Percentiles rank a stretch among this genome's conserved stretches.
Conservation (phyloP, 2,113 vertebrate species). For the Rhinolophus sinicus region DNA sequence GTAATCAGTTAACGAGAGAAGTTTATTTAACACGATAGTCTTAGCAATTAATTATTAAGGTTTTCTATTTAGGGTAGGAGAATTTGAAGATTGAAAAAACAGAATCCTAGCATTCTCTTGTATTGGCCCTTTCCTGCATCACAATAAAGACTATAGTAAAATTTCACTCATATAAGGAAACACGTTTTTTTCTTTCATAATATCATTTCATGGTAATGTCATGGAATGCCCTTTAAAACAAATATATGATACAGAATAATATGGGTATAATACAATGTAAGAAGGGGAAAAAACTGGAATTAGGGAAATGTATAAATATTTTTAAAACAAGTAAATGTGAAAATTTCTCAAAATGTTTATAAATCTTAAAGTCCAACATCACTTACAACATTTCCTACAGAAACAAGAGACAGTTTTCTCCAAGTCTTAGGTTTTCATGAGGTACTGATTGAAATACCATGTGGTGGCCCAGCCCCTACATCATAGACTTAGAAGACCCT, state of each 20-base stretch:
- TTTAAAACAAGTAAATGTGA: background rate
- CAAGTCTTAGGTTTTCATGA: background rate
- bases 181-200: background rate
- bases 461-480: background rate
- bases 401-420: background rate
- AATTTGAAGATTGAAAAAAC: background rate
- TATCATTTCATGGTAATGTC: background rate
- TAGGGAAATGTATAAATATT: background rate
- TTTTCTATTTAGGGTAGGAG: background rate
- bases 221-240: background rate
- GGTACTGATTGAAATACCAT: background rate
- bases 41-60: background rate
- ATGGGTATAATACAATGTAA: background rate
- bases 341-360: constrained; percentile 31
- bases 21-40: background rate
- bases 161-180: background rate
- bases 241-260: background rate
- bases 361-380: background rate
- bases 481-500: background rate
- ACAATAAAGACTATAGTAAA: background rate
- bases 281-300: background rate
- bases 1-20: constrained; percentile 15
- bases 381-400: background rate
- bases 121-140: background rate
- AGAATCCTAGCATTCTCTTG: background rate